Conservation (phyloP, 2,888 invertebrate genomes). For the Pterostichus madidus region DNA sequence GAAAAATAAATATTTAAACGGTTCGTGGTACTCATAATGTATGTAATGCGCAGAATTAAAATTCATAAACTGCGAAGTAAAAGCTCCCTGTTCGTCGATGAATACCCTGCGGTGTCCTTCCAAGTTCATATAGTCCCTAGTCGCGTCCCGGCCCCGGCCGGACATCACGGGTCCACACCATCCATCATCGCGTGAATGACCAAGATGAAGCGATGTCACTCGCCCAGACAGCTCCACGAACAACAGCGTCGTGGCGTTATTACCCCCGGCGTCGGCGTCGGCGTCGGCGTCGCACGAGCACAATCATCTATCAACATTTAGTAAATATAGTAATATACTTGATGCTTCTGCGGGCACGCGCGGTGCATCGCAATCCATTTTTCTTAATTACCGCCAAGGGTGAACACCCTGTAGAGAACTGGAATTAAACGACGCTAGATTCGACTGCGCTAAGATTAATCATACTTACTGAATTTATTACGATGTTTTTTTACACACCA, state of each 20-base stretch:
- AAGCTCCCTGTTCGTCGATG: too few relatives aligned
- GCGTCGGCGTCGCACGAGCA: not conserved
- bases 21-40: too few relatives aligned
- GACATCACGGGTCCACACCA: conserved; percentile 63
- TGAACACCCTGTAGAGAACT: too few relatives aligned
- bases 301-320: conserved; percentile 65
- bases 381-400: conserved; percentile 55
- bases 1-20: too few relatives aligned
- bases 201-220: conserved; percentile 71
- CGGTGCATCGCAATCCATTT: conserved; percentile 56
- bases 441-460: too few relatives aligned
- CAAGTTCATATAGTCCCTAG: conserved; percentile 43
- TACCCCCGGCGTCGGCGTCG: conserved; percentile 10
- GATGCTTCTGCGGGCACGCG: conserved; percentile 27
- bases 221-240: conserved; percentile 71
- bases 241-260: conserved; percentile 64
- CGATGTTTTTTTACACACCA: too few relatives aligned
- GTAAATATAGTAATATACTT: conserved; percentile 63
- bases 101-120: not conserved
- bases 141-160: conserved; percentile 36
- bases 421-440: too few relatives aligned
- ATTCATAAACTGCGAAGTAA: too few relatives aligned
- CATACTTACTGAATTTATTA: too few relatives aligned
- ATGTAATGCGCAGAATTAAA: too few relatives aligned
- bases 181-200: conserved; percentile 70